Evolutionary conservation across 2,888 invertebrate genomes (phyloP).

Genomic region (Hedya salicella): DNA sequence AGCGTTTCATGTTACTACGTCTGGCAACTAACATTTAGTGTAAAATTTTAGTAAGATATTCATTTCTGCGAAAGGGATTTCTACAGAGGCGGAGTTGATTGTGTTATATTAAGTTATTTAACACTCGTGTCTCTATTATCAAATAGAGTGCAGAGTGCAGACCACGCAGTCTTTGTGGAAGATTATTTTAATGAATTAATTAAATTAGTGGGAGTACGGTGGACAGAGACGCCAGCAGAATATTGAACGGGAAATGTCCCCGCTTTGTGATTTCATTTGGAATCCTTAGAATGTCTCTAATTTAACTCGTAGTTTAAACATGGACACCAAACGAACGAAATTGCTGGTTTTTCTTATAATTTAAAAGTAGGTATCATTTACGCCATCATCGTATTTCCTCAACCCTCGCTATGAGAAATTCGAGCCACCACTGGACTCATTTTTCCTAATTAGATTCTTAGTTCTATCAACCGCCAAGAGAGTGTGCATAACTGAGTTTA

Average conservation of each 20-base stretch:
- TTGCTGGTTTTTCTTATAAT: neutral
- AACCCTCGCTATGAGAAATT: neutral
- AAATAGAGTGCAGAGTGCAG: slow-evolving; percentile 62
- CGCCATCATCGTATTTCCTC: neutral
- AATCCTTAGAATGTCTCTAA: slow-evolving; percentile 52
- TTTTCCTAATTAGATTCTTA: slow-evolving; percentile 28
- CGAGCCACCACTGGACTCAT: slow-evolving; percentile 9
- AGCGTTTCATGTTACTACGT: slow-evolving; percentile 12
- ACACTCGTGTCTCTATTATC: slow-evolving; percentile 60
- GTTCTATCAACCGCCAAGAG: slow-evolving; percentile 22
- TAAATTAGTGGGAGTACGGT: slow-evolving; percentile 70
- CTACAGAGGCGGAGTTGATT: neutral
- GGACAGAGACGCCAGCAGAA: slow-evolving; percentile 70
- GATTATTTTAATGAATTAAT: slow-evolving; percentile 79
- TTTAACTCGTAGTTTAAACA: slow-evolving; percentile 48
- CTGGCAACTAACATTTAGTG: neutral
- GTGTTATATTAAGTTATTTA: slow-evolving; percentile 50
- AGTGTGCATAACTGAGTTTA: slow-evolving; percentile 14
- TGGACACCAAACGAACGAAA: neutral
- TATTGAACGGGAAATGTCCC: slow-evolving; percentile 62
- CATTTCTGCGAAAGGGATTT: slow-evolving; percentile 4
- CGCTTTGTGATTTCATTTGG: slow-evolving; percentile 67
- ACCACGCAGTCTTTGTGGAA: slow-evolving; percentile 64
- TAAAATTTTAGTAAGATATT: slow-evolving; percentile 7
- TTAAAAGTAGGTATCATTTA: slow-evolving; percentile 10